Conservation (phyloP, 2,113 vertebrate genomes). For the Himantopus leucocephalus region DNA sequence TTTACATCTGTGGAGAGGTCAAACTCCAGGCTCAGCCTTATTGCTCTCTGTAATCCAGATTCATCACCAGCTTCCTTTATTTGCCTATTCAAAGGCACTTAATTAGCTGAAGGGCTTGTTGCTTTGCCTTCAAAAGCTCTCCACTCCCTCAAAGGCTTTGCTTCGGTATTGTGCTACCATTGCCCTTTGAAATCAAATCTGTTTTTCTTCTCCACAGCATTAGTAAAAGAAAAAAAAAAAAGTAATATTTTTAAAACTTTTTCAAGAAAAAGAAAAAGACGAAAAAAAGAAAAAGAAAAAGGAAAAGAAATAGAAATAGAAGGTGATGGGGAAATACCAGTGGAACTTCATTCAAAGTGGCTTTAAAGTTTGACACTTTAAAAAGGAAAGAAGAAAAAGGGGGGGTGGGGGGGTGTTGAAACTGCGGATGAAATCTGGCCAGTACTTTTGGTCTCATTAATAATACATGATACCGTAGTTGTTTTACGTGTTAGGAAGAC, state of each 20-base stretch:
- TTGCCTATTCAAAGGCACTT: constrained; percentile 70
- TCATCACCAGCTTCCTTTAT: constrained; percentile 71
- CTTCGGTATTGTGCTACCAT: constrained; percentile 48
- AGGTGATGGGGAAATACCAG: not conserved
- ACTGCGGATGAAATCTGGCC: not conserved
- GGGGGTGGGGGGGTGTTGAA: not conserved
- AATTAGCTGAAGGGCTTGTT: constrained; percentile 72
- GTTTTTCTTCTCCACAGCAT: constrained; percentile 1
- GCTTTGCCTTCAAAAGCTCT: constrained; percentile 67
- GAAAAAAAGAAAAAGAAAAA: not conserved
- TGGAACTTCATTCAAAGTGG: not conserved
- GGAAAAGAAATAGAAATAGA: too few species aligned
- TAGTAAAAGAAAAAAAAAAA: not conserved
- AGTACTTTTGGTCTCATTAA: not conserved
- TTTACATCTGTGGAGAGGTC: constrained; percentile 49
- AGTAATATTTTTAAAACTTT: not conserved
- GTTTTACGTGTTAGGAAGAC: not conserved
- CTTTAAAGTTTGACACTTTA: not conserved
- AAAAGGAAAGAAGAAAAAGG: not conserved
- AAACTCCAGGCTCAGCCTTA: not conserved
- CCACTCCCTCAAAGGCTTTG: constrained; percentile 50
- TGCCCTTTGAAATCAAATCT: constrained; percentile 71
- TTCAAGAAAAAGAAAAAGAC: not conserved
- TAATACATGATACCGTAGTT: not conserved
- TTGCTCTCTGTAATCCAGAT: constrained; percentile 47